Evolutionary conservation across 2,113 vertebrate genomes (phyloP).

Genomic region (Brachyhypopomus occidentalis): DNA sequence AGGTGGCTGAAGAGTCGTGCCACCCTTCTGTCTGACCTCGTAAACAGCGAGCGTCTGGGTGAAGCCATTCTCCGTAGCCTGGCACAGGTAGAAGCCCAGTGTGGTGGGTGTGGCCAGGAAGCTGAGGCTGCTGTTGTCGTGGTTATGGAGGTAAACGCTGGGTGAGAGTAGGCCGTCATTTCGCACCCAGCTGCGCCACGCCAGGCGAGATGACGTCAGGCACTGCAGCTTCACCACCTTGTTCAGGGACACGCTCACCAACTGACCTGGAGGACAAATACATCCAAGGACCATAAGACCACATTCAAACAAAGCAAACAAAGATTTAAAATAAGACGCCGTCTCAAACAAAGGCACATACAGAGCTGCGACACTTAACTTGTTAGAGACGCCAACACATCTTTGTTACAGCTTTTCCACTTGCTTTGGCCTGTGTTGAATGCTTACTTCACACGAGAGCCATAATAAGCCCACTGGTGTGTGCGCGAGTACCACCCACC

Average conservation of each 20-base stretch:
- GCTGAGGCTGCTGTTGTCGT: constrained; percentile 63
- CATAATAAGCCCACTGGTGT: not conserved
- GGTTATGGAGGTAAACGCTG: constrained; percentile 65
- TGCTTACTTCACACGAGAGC: not conserved
- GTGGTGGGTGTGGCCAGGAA: constrained; percentile 73
- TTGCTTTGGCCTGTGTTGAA: too few species aligned
- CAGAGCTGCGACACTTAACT: too few species aligned
- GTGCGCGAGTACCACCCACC: constrained; percentile 54
- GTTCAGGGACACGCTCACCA: constrained; percentile 67
- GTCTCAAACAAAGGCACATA: too few species aligned
- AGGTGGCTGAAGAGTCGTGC: constrained; percentile 22
- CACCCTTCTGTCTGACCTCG: constrained; percentile 66
- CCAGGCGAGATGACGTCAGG: constrained; percentile 58
- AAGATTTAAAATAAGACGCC: too few species aligned
- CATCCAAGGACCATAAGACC: too few species aligned
- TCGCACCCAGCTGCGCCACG: constrained; percentile 69
- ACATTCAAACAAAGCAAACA: too few species aligned
- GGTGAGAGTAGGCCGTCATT: constrained; percentile 65
- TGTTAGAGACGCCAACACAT: too few species aligned
- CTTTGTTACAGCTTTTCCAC: too few species aligned
- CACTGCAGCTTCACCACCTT: constrained; percentile 72
- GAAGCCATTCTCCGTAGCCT: constrained; percentile 69
- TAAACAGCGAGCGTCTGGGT: constrained; percentile 67
- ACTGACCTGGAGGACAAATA: constrained; percentile 58
- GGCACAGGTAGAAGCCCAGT: constrained; percentile 70